Evolutionary conservation across 2,797 vertebrate species (phyloP), one percentile per base, ranked within the genome.

Genomic region (Diglossa cyanea): DNA sequence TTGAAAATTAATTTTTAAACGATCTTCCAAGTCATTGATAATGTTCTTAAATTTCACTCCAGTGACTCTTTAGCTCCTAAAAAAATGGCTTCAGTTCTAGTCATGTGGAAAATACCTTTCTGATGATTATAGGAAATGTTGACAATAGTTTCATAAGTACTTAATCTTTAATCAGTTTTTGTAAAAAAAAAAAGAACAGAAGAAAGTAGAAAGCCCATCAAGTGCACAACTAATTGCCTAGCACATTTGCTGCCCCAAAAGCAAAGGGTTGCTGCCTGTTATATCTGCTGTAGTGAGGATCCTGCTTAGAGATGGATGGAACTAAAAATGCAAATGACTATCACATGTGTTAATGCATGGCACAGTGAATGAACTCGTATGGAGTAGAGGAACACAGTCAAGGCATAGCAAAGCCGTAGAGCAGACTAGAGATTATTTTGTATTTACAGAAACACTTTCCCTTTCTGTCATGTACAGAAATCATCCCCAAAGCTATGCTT

Each of bases 1-100:
- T 84, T 86, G 51, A 89, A 94, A 95, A 85, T 85, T 40, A 87
- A 74, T 92, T 93, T 95, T 91, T 75, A 86, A 92, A 95, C 85
- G 7, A 86, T 70, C 57, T 92, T 96, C 81, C 81, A 94, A 90
- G 70, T 78, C 35, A 94, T 39, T 75, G 92, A 96, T 92, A 95
- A 91, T 73, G 42, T 40, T 82, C 65, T 85, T 86, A 61, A 77
- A 82, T 96, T 94, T 94, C 78, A 92, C 62, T 91, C 83, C 21
- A 61, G 44, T 93, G 80, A 50, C 77, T 89, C 45, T 65, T 95
- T 47, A 54, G 33, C 42, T 83, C 47, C 48, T 60, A 39, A 83
- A 75, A 55, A 66, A 74, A 54, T 11, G 17, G 33, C 31, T 94
- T 94, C 48, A 24, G 15, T 76, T 95, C 62, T 78, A 42, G 53